phyloP scores from a whole-genome alignment of 2,113 vertebrate species.

The Melanostigma gelatinosum region DNA sequence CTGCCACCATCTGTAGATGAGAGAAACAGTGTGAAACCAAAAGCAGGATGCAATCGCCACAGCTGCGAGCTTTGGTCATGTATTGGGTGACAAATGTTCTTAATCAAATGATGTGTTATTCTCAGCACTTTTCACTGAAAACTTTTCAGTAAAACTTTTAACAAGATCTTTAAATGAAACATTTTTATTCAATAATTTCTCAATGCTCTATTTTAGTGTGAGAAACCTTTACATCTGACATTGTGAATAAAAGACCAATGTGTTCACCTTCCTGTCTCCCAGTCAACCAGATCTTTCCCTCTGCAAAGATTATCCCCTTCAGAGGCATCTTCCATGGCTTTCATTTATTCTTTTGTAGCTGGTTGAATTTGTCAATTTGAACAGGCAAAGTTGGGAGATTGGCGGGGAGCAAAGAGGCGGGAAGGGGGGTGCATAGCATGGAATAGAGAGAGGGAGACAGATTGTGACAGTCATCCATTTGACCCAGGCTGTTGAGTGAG shows the following conservation, averaged over 20 bases:
- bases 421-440: constrained; percentile 42
- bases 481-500: constrained; percentile 93
- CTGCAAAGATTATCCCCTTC: constrained; percentile 70
- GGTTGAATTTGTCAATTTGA: constrained; percentile 80
- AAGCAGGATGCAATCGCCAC: neutral
- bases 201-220: neutral
- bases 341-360: constrained; percentile 76
- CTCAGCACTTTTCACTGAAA: neutral
- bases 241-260: constrained; percentile 27
- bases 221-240: constrained; percentile 31
- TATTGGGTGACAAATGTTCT: neutral
- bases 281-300: constrained; percentile 61
- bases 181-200: neutral
- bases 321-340: constrained; percentile 56
- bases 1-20: neutral
- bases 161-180: neutral
- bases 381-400: constrained; percentile 74
- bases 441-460: constrained; percentile 75
- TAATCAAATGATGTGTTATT: neutral
- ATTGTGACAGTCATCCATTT: constrained; percentile 86
- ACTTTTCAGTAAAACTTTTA: neutral
- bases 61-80: neutral
- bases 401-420: constrained; percentile 50
- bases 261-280: constrained; percentile 51
- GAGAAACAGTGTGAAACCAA: neutral